Percentiles rank a stretch among this genome's conserved stretches.
These are phyloP conservation scores for Calliscelio sp. DNA, from an alignment of 2,888 invertebrate species.

Conservation along the genomic window DNA sequence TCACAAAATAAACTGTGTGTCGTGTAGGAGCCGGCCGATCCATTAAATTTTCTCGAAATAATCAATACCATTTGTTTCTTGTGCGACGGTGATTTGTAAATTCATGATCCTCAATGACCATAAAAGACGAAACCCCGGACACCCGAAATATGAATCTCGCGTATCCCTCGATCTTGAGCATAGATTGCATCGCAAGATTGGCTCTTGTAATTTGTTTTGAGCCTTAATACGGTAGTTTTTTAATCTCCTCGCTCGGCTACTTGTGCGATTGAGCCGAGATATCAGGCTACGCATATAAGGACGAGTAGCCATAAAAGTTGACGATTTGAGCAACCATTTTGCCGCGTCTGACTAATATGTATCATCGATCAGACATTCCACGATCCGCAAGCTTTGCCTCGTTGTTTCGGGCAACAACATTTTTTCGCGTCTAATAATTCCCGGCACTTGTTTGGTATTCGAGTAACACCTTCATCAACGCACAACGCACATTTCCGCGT, in stretches of 20 bases:
- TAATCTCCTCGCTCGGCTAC: slow-evolving; percentile 77
- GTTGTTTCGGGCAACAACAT: no score
- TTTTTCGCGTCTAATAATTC: slow-evolving; percentile 39
- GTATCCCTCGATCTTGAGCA: slow-evolving; percentile 79
- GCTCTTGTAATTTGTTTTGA: slow-evolving; percentile 80
- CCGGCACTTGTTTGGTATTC: slow-evolving; percentile 39
- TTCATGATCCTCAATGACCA: slow-evolving; percentile 54
- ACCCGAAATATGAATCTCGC: slow-evolving; percentile 80
- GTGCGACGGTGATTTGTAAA: slow-evolving; percentile 57
- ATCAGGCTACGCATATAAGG: slow-evolving; percentile 43
- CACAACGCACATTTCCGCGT: slow-evolving; percentile 28
- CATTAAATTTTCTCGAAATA: slow-evolving; percentile 47
- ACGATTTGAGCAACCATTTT: slow-evolving; percentile 60
- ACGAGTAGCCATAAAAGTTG: slow-evolving; percentile 58
- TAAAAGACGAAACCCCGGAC: slow-evolving; percentile 63
- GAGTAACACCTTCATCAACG: slow-evolving; percentile 44
- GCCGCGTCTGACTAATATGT: slow-evolving; percentile 34
- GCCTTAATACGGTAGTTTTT: slow-evolving; percentile 81
- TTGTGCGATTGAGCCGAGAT: slow-evolving; percentile 73
- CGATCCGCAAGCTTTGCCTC: not conserved
- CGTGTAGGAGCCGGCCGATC: not conserved
- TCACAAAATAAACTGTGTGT: no score
- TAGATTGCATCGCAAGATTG: slow-evolving; percentile 81
- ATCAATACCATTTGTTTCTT: slow-evolving; percentile 56
- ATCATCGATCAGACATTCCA: slow-evolving; percentile 44